Percentiles rank a stretch among this genome's conserved stretches.
These are phyloP conservation scores for Hydrozoanthus tunicans DNA, from an alignment of 64 coral and sea anemone genomes.

Conservation along the genomic window DNA sequence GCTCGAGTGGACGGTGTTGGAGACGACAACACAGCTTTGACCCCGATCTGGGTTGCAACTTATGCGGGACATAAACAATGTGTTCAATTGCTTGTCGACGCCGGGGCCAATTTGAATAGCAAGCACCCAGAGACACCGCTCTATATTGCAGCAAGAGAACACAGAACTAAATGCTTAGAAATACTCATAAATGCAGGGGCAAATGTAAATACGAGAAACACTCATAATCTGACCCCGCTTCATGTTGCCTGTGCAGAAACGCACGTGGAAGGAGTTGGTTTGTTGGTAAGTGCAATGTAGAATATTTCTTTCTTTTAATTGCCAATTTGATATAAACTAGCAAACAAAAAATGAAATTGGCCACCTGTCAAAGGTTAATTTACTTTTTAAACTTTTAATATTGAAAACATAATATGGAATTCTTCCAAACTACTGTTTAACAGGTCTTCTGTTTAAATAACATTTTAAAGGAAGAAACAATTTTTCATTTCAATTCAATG, in stretches of 20 bases:
- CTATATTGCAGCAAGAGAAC: constrained; percentile 83
- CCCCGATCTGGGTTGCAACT: constrained; percentile 88
- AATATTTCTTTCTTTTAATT: too few relatives aligned
- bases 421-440: too few relatives aligned
- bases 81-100: constrained; percentile 69
- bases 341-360: too few relatives aligned
- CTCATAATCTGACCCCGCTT: constrained; percentile 69
- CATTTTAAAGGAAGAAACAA: too few relatives aligned
- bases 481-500: too few relatives aligned
- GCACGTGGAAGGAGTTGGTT: constrained; percentile 58
- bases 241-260: constrained; percentile 84
- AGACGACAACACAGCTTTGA: constrained; percentile 57
- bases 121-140: constrained; percentile 81
- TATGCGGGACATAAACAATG: constrained; percentile 78
- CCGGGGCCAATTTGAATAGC: constrained; percentile 82
- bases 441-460: too few relatives aligned
- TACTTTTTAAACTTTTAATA: too few relatives aligned
- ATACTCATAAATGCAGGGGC: constrained; percentile 82
- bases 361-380: too few relatives aligned
- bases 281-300: constrained; percentile 60
- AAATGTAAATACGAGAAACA: constrained; percentile 77
- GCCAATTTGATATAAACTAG: too few relatives aligned
- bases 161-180: constrained; percentile 68
- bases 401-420: too few relatives aligned
- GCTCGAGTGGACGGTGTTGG: constrained; percentile 84